phyloP scores from a whole-genome alignment of 1,140 invertebrate species.

The Trichonephila clavata region DNA sequence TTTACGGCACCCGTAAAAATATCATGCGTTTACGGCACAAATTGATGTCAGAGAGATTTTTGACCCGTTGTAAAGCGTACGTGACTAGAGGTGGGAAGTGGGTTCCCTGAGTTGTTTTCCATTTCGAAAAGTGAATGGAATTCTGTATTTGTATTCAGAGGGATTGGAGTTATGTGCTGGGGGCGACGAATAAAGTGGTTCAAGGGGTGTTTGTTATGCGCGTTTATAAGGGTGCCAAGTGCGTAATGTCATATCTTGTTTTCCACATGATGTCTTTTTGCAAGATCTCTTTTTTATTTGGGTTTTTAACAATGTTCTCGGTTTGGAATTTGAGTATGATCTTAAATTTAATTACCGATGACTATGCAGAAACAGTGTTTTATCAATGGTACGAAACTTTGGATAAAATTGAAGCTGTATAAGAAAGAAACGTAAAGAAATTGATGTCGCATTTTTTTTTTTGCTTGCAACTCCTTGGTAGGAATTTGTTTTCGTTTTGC shows the following conservation, averaged over 20 bases:
- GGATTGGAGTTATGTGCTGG: background rate
- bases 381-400: no score
- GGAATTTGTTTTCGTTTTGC: no score
- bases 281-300: background rate
- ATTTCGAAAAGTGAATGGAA: background rate
- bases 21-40: conserved; percentile 53
- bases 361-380: no score
- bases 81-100: conserved; percentile 33
- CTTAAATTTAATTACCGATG: no score
- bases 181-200: background rate
- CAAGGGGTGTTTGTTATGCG: background rate
- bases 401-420: no score
- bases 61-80: conserved; percentile 54
- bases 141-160: conserved; percentile 23
- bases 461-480: no score
- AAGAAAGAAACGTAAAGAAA: no score
- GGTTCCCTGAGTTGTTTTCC: background rate
- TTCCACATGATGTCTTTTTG: conserved; percentile 15
- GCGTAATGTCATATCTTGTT: background rate
- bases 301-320: background rate
- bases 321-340: background rate
- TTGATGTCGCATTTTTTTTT: no score
- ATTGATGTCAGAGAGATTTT: conserved; percentile 72
- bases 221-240: background rate
- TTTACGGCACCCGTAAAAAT: conserved; percentile 65